These are phyloP conservation scores for Ennomos fuscantarius DNA, from an alignment of 2,888 invertebrate species.

Conservation along the genomic window DNA sequence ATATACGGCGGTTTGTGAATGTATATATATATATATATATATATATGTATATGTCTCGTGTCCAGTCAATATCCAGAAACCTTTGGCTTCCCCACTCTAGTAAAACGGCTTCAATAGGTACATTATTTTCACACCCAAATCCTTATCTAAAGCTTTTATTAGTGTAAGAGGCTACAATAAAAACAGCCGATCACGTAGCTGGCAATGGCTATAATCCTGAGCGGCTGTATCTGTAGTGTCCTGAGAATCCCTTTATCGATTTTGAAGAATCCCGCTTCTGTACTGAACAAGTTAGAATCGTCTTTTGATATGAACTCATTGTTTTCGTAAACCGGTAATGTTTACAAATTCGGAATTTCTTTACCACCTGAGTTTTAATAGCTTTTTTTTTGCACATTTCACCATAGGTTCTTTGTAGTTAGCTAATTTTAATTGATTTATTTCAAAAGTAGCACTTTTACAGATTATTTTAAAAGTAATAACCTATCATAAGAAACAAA, in stretches of 20 bases:
- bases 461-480: no score
- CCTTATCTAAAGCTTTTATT: constrained; percentile 45
- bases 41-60: constrained; percentile 3
- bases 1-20: background rate
- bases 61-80: constrained; percentile 3
- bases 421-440: no score
- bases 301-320: constrained; percentile 17
- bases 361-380: no score
- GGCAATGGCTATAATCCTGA: constrained; percentile 49
- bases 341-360: no score
- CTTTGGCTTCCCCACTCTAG: constrained; percentile 13
- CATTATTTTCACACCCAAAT: constrained; percentile 39
- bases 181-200: constrained; percentile 58
- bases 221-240: constrained; percentile 34
- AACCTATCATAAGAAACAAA: no score
- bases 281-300: constrained; percentile 21
- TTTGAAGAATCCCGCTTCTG: constrained; percentile 18
- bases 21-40: no score
- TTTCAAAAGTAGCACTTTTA: no score
- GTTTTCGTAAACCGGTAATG: background rate
- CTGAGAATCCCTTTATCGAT: constrained; percentile 43
- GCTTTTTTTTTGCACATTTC: no score
- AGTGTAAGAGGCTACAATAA: constrained; percentile 49
- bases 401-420: no score
- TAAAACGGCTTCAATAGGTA: constrained; percentile 36